Percentiles rank a stretch among this genome's conserved stretches.
phyloP scores from a whole-genome alignment of 2,113 vertebrate species.

The Sprattus sprattus region DNA sequence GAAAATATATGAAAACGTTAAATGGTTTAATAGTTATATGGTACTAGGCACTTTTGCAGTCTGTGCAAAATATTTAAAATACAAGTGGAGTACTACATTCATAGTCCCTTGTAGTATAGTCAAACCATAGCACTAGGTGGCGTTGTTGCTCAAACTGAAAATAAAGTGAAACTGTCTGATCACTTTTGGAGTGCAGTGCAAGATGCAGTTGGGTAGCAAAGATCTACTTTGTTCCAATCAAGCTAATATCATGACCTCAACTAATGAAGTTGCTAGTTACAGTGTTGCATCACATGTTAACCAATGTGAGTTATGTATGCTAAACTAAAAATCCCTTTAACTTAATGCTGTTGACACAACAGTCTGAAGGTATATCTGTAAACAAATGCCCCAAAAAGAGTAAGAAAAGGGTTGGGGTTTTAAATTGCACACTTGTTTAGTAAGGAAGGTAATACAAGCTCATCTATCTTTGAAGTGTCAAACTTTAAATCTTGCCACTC shows the following conservation, averaged over 20 bases:
- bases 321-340: not conserved
- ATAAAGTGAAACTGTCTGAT: not conserved
- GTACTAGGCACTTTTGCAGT: too few species aligned
- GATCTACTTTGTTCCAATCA: not conserved
- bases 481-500: too few species aligned
- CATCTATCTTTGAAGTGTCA: too few species aligned
- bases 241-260: not conserved
- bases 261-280: not conserved
- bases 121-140: not conserved
- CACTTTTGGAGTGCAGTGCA: not conserved
- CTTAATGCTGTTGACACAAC: not conserved
- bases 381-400: too few species aligned
- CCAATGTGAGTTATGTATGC: not conserved
- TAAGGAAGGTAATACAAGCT: too few species aligned
- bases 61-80: too few species aligned
- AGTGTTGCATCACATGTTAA: not conserved
- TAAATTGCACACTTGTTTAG: too few species aligned
- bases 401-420: too few species aligned
- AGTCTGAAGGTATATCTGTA: not conserved
- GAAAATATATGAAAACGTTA: not conserved
- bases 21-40: too few species aligned
- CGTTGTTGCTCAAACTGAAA: not conserved
- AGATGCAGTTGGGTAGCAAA: not conserved
- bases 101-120: not conserved
- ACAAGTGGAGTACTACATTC: too few species aligned